Percentiles rank a stretch among this genome's conserved stretches.
These are phyloP conservation scores for Crotalus horridus DNA, from an alignment of 2,113 vertebrate species.

Conservation along the genomic window DNA sequence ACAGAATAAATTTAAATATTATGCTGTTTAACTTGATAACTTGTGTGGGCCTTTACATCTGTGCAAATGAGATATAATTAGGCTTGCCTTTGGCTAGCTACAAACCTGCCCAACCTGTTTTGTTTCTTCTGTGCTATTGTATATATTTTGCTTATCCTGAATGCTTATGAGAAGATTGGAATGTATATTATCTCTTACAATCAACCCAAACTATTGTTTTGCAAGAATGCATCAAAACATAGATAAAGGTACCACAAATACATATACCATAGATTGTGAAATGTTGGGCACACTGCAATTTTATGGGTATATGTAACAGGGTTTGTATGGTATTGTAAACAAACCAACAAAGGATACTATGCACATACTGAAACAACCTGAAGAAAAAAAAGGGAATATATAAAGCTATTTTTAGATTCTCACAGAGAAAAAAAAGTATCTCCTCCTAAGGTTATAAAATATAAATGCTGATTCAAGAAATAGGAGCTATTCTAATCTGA, in stretches of 20 bases:
- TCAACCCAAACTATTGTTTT: neutral
- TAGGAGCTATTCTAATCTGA: neutral
- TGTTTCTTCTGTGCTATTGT: neutral
- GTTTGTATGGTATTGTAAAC: neutral
- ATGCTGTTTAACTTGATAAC: neutral
- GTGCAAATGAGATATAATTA: constrained; percentile 15
- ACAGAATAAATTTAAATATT: neutral
- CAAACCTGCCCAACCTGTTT: constrained; percentile 3
- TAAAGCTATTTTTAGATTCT: neutral
- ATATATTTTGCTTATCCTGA: neutral
- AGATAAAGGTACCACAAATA: neutral
- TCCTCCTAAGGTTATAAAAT: neutral
- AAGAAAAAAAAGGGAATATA: neutral
- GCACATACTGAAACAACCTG: too few relatives aligned
- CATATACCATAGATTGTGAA: neutral
- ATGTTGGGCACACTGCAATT: neutral
- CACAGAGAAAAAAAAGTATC: neutral
- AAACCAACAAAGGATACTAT: neutral
- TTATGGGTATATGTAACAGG: neutral
- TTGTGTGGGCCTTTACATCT: constrained; percentile 2
- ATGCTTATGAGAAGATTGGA: neutral
- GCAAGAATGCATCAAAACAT: neutral
- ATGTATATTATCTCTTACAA: neutral
- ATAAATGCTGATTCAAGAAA: neutral
- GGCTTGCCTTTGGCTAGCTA: constrained; percentile 3